Evolutionary conservation across 2,888 invertebrate genomes (phyloP).

Genomic region (Ischnura elegans): DNA sequence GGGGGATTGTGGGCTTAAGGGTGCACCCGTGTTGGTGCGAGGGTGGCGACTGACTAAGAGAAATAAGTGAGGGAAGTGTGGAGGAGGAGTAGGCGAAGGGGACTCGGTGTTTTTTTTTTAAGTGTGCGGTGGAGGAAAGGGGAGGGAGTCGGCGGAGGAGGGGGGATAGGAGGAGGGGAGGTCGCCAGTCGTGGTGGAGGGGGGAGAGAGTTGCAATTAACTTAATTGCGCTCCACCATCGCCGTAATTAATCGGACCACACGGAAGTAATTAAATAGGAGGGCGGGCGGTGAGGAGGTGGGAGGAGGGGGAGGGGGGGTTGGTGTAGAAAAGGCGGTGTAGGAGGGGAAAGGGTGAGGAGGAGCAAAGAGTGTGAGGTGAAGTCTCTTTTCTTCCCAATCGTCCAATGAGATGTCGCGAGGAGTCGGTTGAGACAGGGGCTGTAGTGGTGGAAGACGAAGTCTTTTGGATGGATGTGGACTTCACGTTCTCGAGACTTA

Average conservation of each 20-base stretch:
- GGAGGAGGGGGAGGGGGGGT: background rate
- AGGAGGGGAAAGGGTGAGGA: background rate
- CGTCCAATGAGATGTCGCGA: conserved; percentile 66
- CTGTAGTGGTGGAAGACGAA: too few species aligned
- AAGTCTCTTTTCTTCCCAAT: conserved; percentile 46
- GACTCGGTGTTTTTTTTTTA: too few species aligned
- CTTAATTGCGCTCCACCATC: conserved; percentile 67
- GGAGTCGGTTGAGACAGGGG: conserved; percentile 6
- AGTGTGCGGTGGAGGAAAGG: background rate
- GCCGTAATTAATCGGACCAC: conserved; percentile 66
- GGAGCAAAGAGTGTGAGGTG: background rate
- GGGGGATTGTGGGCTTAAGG: background rate
- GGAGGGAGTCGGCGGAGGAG: background rate
- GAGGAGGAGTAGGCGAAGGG: background rate
- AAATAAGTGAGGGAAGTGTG: background rate
- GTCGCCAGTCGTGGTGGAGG: background rate
- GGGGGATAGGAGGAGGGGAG: too few species aligned
- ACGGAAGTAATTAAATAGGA: conserved; percentile 67
- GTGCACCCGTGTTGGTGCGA: background rate
- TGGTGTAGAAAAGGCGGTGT: background rate
- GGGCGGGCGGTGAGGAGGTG: background rate
- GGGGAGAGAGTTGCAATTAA: conserved; percentile 61
- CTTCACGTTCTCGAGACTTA: too few species aligned
- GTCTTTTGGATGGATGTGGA: too few species aligned
- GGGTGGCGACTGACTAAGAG: background rate